Percentiles rank a stretch among this genome's conserved stretches.
Conservation (phyloP, 2,113 vertebrate species). For the Phaetusa simplex region DNA sequence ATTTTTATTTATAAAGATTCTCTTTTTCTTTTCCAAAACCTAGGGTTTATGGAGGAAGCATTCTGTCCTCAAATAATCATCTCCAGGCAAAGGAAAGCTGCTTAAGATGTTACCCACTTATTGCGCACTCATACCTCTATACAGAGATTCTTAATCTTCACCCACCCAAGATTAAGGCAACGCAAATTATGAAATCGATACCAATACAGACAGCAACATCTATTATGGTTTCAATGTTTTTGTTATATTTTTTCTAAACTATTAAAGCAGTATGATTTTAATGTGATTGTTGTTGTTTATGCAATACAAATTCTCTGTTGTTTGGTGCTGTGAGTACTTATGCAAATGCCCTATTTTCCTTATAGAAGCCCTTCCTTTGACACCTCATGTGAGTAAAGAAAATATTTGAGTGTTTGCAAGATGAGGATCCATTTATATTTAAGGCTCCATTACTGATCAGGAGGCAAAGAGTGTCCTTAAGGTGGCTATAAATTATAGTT, state of each 20-base stretch:
- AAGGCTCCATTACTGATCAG: constrained; percentile 60
- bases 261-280: constrained; percentile 17
- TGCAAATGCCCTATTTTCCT: constrained; percentile 29
- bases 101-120: neutral
- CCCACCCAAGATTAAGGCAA: constrained; percentile 70
- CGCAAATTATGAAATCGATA: constrained; percentile 46
- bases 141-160: constrained; percentile 56
- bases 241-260: constrained; percentile 10
- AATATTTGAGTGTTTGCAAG: constrained; percentile 28
- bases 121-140: constrained; percentile 21
- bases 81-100: neutral
- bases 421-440: constrained; percentile 54
- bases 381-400: constrained; percentile 29
- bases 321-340: constrained; percentile 20
- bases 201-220: constrained; percentile 37
- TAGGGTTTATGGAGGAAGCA: neutral
- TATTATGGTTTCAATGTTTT: constrained; percentile 46
- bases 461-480: constrained; percentile 50
- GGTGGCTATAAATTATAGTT: constrained; percentile 53
- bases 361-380: constrained; percentile 19
- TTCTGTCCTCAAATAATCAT: constrained; percentile 10
- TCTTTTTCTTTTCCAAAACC: neutral
- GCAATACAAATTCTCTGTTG: neutral
- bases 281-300: constrained; percentile 18
- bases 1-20: neutral